phyloP scores from a whole-genome alignment of 2,888 invertebrate species.

The Polyommatus iphigenia region DNA sequence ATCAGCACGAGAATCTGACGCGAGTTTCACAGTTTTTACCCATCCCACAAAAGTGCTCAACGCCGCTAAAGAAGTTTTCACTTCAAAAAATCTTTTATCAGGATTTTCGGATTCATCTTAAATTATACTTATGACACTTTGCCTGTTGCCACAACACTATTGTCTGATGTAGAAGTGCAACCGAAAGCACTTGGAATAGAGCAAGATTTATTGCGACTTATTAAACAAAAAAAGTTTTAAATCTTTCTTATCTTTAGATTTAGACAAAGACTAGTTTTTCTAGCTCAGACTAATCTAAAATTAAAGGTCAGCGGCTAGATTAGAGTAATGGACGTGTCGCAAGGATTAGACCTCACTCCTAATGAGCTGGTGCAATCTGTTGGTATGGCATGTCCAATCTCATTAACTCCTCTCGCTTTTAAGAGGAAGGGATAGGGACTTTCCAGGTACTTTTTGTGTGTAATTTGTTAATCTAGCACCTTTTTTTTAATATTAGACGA shows the following conservation, averaged over 20 bases:
- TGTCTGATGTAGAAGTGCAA: neutral
- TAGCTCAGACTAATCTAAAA: neutral
- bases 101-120: neutral
- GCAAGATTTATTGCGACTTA: too few species aligned
- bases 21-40: too few species aligned
- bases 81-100: too few species aligned
- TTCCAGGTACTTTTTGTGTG: neutral
- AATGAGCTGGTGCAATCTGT: neutral
- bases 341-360: constrained; percentile 1
- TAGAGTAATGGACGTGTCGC: constrained; percentile 9
- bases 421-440: neutral
- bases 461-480: neutral
- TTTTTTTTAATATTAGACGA: too few species aligned
- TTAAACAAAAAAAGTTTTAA: neutral
- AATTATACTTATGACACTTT: neutral
- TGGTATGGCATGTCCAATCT: constrained; percentile 1
- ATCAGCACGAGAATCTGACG: too few species aligned
- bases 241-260: neutral
- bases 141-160: neutral
- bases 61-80: too few species aligned
- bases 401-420: constrained; percentile 3
- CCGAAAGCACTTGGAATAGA: neutral
- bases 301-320: constrained; percentile 7
- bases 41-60: too few species aligned
- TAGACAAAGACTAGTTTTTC: neutral